Base-by-base conservation (phyloP, 2,113 vertebrate species). In the Nerophis ophidion region DNA sequence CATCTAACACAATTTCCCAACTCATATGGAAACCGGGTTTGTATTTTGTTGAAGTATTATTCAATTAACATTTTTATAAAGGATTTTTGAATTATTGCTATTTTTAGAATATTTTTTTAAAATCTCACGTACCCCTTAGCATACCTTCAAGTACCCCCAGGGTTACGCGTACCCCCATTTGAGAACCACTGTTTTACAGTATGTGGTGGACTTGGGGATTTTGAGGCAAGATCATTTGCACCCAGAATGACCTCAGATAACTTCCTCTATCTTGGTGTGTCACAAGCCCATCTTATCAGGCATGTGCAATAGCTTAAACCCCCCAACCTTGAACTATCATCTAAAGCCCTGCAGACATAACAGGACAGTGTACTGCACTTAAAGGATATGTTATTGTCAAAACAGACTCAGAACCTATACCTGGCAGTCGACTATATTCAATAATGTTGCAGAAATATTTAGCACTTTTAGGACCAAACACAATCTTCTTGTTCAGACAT, bases 281-380 rank as follows among this genome's bases (percentile, higher is more conserved):
- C 54, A 8, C 54, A 26, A 40, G 61, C 48, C 48, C 63, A n/a
- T 38, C 53, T 55, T 55, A 56, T 67, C 60, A 7, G 60, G 50
- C 55, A n/a, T 6, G n/a, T 34, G 36, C 48, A 38, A 16, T 57
- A 50, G 36, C 48, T 67, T 66, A 50, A 50, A 52, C 15, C 1
- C 1, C 7, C 6, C 26, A 14, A 63, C 78, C 74, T 76, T 79
- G 74, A 81, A 34, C 73, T 48, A 10, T 76, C 67, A 64, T 57
- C 38, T 40, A 36, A 44, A 71, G 57, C 48, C 19, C 3, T 0
- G 65, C 42, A 80, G 72, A 77, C 75, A 57, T 36, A 76, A 74
- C 65, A 75, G 16, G 35, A 35, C 15, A 0, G 53, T 35, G 1
- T 19, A 48, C 34, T 42, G 36, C 16, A 8, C 46, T 46, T 14